Conservation (phyloP, 2,797 vertebrate species). For the Characodon lateralis region DNA sequence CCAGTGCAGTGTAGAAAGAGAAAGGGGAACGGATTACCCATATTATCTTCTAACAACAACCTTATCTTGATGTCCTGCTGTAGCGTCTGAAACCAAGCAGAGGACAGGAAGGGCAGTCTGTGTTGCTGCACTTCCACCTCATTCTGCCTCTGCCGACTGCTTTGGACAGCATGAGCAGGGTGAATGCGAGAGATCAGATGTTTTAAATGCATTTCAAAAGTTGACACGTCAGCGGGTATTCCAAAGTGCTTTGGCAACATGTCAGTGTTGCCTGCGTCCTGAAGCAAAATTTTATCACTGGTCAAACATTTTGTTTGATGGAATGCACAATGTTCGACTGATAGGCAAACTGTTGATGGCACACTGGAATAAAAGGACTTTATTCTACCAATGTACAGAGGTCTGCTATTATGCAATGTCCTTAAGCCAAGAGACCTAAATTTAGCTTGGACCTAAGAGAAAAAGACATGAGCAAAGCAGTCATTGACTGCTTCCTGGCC, state of each 20-base stretch:
- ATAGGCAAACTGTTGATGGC: slow-evolving; percentile 19
- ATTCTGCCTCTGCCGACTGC: slow-evolving; percentile 48
- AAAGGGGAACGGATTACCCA: slow-evolving; percentile 61
- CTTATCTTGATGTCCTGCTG: slow-evolving; percentile 81
- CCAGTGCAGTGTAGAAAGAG: slow-evolving; percentile 16
- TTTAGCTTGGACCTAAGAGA: slow-evolving; percentile 66
- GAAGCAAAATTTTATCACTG: slow-evolving; percentile 50
- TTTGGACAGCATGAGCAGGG: slow-evolving; percentile 58
- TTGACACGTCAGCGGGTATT: slow-evolving; percentile 70
- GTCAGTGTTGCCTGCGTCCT: slow-evolving; percentile 38
- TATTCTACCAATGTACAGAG: slow-evolving; percentile 40
- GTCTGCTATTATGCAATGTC: slow-evolving; percentile 39
- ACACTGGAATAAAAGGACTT: slow-evolving; percentile 16
- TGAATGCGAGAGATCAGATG: slow-evolving; percentile 44
- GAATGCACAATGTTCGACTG: slow-evolving; percentile 25
- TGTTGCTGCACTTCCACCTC: slow-evolving; percentile 64
- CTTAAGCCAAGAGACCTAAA: slow-evolving; percentile 60
- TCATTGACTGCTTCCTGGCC: slow-evolving; percentile 51
- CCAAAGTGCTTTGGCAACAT: slow-evolving; percentile 56
- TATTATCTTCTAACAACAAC: slow-evolving; percentile 71
- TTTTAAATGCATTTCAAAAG: slow-evolving; percentile 67
- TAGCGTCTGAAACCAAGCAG: slow-evolving; percentile 47
- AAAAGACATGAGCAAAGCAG: slow-evolving; percentile 42
- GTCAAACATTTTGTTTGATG: slow-evolving; percentile 47
- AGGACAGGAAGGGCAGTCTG: slow-evolving; percentile 69